These are phyloP conservation scores for Sebastolobus alascanus DNA, from an alignment of 2,797 vertebrate genomes.

Conservation along the genomic window DNA sequence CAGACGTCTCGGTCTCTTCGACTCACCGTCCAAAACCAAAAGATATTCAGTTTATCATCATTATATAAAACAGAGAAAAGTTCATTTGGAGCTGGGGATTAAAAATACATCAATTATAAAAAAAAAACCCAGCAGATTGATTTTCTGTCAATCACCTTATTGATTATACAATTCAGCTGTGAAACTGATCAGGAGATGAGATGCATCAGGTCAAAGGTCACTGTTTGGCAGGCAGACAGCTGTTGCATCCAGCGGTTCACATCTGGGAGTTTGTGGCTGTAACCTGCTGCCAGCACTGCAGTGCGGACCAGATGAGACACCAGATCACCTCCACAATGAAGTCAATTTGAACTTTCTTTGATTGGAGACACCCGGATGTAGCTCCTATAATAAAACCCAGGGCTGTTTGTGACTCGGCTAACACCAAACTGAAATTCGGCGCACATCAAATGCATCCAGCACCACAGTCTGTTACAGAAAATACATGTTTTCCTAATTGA, in stretches of 20 bases:
- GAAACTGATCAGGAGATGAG: too few species aligned
- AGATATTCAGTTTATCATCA: too few species aligned
- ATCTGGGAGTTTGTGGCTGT: neutral
- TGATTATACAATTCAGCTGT: too few species aligned
- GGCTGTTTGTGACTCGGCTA: fast-evolving
- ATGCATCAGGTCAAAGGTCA: too few species aligned
- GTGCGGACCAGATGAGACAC: neutral
- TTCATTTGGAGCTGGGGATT: too few species aligned
- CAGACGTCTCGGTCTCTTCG: too few species aligned
- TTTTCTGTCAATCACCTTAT: too few species aligned
- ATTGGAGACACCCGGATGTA: fast-evolving
- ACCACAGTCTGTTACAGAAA: fast-evolving
- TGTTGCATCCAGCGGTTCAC: conserved; percentile 22
- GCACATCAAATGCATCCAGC: neutral
- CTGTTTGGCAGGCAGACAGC: neutral
- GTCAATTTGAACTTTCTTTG: neutral
- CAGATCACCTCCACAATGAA: conserved; percentile 12
- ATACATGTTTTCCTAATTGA: neutral
- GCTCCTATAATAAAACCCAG: fast-evolving
- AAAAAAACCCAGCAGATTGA: too few species aligned
- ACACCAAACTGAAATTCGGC: neutral
- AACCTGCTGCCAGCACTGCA: too few species aligned
- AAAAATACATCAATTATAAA: too few species aligned
- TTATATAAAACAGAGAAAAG: too few species aligned
- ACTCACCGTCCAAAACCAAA: too few species aligned